Evolutionary conservation across 2,797 vertebrate species (phyloP).

Genomic region (Paguma larvata): DNA sequence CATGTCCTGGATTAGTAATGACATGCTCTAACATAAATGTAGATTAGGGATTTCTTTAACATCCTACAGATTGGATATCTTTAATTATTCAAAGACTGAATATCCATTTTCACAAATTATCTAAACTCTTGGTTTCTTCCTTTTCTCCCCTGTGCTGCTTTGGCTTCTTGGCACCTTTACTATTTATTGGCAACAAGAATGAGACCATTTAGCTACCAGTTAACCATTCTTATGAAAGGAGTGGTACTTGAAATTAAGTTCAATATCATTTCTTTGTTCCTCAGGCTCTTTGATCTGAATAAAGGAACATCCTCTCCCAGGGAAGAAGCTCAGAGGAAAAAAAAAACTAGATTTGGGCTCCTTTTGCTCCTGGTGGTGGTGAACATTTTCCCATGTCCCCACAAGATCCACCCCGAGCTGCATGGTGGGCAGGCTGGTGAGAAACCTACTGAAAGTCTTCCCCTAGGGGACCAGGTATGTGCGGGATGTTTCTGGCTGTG

Average conservation of each 20-base stretch:
- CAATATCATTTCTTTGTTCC: background rate
- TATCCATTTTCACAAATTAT: constrained; percentile 42
- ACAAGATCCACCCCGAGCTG: background rate
- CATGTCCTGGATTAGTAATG: constrained; percentile 55
- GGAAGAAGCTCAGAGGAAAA: background rate
- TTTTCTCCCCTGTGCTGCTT: background rate
- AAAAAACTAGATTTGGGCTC: background rate
- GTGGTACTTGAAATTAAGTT: constrained; percentile 15
- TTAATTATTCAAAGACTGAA: constrained; percentile 72
- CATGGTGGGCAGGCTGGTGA: background rate
- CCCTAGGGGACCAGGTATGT: background rate
- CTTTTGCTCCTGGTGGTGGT: background rate
- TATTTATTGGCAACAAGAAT: background rate
- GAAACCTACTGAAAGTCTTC: background rate
- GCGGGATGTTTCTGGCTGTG: background rate
- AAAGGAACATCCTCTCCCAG: background rate
- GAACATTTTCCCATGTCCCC: background rate
- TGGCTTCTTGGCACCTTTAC: background rate
- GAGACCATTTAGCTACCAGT: background rate
- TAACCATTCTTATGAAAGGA: background rate
- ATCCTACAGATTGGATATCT: constrained; percentile 34
- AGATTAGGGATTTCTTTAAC: constrained; percentile 59
- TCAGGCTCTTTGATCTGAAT: background rate
- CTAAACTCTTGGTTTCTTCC: background rate
- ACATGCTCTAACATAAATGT: constrained; percentile 62